Conservation (phyloP, 2,797 vertebrate genomes). For the Triplophysa bombifrons region DNA sequence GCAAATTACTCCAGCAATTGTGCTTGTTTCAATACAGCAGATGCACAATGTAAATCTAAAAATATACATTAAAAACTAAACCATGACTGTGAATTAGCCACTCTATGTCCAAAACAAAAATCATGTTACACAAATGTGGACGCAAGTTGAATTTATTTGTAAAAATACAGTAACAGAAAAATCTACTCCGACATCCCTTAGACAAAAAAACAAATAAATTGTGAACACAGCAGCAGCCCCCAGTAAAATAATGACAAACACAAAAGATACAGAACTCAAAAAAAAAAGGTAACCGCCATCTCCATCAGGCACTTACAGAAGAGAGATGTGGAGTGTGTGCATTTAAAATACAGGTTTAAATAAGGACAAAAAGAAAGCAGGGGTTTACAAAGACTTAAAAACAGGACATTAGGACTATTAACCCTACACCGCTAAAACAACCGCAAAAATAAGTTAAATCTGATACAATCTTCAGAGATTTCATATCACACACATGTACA, state of each 20-base stretch:
- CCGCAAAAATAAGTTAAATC: constrained; percentile 44
- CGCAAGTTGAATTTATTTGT: constrained; percentile 44
- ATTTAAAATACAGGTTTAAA: constrained; percentile 26
- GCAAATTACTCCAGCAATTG: too few species aligned
- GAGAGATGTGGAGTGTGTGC: constrained; percentile 1
- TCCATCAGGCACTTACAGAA: constrained; percentile 57
- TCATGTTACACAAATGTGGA: background rate
- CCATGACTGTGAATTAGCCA: background rate
- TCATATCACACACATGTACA: constrained; percentile 17
- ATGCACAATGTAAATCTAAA: too few species aligned
- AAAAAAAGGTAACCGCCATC: background rate
- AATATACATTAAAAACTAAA: background rate
- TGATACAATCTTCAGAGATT: background rate
- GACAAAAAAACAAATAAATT: constrained; percentile 17
- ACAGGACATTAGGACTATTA: background rate
- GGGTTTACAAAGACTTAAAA: background rate
- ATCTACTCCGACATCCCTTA: background rate
- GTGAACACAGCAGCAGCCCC: constrained; percentile 52
- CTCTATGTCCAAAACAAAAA: background rate
- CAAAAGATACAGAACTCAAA: background rate
- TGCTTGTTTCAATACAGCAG: too few species aligned
- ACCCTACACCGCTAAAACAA: constrained; percentile 24
- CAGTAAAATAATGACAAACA: constrained; percentile 46
- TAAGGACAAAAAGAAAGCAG: constrained; percentile 31
- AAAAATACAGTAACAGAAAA: constrained; percentile 60